These are phyloP conservation scores for Nycteola revayana DNA, from an alignment of 2,888 invertebrate genomes.

Conservation along the genomic window DNA sequence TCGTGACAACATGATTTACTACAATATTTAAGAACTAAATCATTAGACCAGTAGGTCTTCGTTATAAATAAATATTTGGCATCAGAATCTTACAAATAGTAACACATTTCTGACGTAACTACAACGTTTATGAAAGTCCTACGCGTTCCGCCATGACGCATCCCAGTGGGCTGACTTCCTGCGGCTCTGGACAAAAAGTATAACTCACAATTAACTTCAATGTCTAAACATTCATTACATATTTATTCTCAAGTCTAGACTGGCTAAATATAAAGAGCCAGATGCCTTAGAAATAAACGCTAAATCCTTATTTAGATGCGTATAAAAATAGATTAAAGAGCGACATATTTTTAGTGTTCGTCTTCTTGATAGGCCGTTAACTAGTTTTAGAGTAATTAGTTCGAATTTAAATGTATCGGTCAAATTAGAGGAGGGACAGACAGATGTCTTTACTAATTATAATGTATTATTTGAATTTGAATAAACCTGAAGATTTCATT, in stretches of 20 bases:
- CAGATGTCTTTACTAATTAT: too few relatives aligned
- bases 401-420: too few relatives aligned
- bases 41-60: too few relatives aligned
- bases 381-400: slow-evolving; percentile 15
- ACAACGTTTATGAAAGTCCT: too few relatives aligned
- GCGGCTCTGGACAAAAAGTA: slow-evolving; percentile 14
- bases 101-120: too few relatives aligned
- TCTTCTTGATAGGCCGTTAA: slow-evolving; percentile 24
- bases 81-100: too few relatives aligned
- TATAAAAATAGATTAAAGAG: slow-evolving; percentile 39
- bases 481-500: too few relatives aligned
- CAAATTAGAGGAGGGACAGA: too few relatives aligned
- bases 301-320: slow-evolving; percentile 37
- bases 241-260: slow-evolving; percentile 38
- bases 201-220: slow-evolving; percentile 20
- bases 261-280: slow-evolving; percentile 25
- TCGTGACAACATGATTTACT: too few relatives aligned
- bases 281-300: slow-evolving; percentile 26
- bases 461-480: too few relatives aligned
- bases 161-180: slow-evolving; percentile 13
- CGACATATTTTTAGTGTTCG: slow-evolving; percentile 31
- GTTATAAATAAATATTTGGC: too few relatives aligned
- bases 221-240: slow-evolving; percentile 29
- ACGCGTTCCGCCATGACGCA: slow-evolving; percentile 14
- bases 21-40: too few relatives aligned